These are phyloP conservation scores for Zosterops borbonicus DNA, from an alignment of 2,113 vertebrate genomes.

Conservation along the genomic window DNA sequence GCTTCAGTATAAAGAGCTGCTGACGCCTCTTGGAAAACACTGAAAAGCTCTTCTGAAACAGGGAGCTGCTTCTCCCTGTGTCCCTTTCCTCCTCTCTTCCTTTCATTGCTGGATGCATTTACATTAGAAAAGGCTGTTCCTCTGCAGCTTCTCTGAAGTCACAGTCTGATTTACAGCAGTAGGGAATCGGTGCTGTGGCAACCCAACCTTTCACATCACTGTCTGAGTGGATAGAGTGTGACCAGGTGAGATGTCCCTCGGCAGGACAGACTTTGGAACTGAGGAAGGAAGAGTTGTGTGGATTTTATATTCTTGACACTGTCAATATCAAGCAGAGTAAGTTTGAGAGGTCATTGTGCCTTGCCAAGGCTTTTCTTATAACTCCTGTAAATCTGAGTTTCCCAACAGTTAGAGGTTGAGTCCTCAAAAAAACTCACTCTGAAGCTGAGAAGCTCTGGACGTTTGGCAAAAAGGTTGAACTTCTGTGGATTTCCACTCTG, in stretches of 20 bases:
- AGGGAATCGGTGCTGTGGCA: background rate
- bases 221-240: background rate
- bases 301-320: background rate
- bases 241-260: background rate
- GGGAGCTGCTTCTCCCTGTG: background rate
- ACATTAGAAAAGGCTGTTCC: slow-evolving; percentile 23
- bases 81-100: background rate
- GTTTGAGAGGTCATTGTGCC: background rate
- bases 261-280: background rate
- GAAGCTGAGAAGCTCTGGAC: background rate
- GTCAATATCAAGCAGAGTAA: background rate
- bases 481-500: background rate
- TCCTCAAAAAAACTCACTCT: background rate
- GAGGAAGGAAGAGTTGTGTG: background rate
- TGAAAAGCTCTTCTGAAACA: slow-evolving; percentile 39
- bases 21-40: slow-evolving; percentile 39
- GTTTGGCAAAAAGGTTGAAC: background rate
- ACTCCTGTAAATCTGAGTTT: background rate
- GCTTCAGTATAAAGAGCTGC: slow-evolving; percentile 35
- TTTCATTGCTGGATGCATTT: background rate
- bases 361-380: background rate
- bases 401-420: background rate
- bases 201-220: background rate
- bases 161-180: background rate
- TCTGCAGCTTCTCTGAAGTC: background rate